Conservation (phyloP, 2,113 vertebrate species). For the Corydoras maculifer region DNA sequence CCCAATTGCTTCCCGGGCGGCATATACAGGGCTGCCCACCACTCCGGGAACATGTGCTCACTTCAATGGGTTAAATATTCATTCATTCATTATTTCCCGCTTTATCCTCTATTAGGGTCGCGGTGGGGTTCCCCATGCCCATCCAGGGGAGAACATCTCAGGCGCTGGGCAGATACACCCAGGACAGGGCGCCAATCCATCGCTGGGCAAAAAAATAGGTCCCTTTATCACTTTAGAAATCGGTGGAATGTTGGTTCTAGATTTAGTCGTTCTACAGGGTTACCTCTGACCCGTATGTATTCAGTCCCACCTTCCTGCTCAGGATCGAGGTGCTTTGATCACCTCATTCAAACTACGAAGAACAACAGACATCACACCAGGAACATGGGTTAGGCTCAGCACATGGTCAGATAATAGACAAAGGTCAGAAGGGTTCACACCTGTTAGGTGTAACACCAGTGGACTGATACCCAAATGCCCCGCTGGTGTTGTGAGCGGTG, state of each 20-base stretch:
- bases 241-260: conserved; percentile 2
- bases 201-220: no score
- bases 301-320: conserved; percentile 8
- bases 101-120: no score
- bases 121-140: no score
- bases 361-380: conserved; percentile 33
- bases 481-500: conserved; percentile 39
- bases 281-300: conserved; percentile 1
- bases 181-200: no score
- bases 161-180: no score
- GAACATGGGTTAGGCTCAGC: conserved; percentile 18
- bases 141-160: no score
- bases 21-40: no score
- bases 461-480: conserved; percentile 17
- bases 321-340: conserved; percentile 50
- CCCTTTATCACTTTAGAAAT: background rate
- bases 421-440: conserved; percentile 28
- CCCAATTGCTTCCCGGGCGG: no score
- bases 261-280: conserved; percentile 10
- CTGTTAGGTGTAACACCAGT: conserved; percentile 41
- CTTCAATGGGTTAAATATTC: no score
- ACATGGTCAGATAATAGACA: conserved; percentile 5
- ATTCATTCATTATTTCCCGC: no score
- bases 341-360: conserved; percentile 43
- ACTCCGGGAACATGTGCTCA: no score